These are phyloP conservation scores for Caenorhabditis sulstoni DNA, from an alignment of 2,888 invertebrate genomes.

Conservation along the genomic window DNA sequence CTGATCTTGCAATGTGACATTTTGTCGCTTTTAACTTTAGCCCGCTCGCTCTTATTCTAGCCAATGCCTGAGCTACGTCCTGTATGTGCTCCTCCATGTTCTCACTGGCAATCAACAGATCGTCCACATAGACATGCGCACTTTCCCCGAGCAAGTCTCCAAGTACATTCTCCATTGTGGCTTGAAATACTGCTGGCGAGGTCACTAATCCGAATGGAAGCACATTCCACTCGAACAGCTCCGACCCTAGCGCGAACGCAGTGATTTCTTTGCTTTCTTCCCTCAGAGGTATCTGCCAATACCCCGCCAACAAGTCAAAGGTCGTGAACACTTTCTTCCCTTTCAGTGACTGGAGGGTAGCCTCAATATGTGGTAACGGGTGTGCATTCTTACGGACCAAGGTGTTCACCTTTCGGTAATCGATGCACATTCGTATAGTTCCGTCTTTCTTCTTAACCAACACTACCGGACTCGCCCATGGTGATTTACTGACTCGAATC, in stretches of 20 bases:
- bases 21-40: too few relatives aligned
- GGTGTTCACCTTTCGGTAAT: conserved; percentile 66
- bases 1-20: conserved; percentile 1
- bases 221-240: too few relatives aligned
- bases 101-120: conserved; percentile 63
- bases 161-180: conserved; percentile 61
- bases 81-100: conserved; percentile 47
- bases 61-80: conserved; percentile 48
- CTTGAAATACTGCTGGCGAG: conserved; percentile 73
- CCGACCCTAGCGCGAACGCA: conserved; percentile 70
- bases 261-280: conserved; percentile 63
- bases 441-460: conserved; percentile 67
- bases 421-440: conserved; percentile 64
- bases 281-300: conserved; percentile 67
- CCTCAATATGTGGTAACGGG: too few relatives aligned
- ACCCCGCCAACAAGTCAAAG: conserved; percentile 67
- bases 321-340: conserved; percentile 59
- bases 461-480: conserved; percentile 44
- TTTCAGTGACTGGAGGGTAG: too few relatives aligned
- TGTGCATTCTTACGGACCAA: conserved; percentile 57
- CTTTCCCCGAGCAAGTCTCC: too few relatives aligned
- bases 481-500: conserved; percentile 28
- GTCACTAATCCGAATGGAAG: conserved; percentile 73
- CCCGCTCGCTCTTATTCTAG: conserved; percentile 9
- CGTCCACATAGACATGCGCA: conserved; percentile 70